phyloP scores from a whole-genome alignment of 2,113 vertebrate species.

The Merops nubicus region DNA sequence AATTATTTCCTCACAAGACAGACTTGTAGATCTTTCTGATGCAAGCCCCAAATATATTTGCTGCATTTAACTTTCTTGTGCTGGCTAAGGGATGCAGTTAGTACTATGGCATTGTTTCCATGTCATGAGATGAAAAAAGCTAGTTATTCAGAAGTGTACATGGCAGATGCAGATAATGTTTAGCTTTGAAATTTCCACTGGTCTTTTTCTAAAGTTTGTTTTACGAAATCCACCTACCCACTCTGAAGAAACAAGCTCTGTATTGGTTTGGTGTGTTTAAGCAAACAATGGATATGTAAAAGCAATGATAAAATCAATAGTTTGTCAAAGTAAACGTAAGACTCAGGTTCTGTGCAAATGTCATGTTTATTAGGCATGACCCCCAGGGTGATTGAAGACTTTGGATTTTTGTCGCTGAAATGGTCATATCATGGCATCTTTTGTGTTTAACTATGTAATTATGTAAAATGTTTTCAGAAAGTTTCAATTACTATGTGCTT shows the following conservation, averaged over 20 bases:
- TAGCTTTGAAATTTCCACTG: background rate
- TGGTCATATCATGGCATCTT: background rate
- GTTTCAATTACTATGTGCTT: background rate
- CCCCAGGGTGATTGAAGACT: background rate
- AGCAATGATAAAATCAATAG: background rate
- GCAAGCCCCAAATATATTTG: background rate
- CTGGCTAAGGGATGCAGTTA: background rate
- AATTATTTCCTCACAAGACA: background rate
- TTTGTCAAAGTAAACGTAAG: background rate
- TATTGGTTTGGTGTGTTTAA: background rate
- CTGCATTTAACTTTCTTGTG: background rate
- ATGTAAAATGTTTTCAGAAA: background rate
- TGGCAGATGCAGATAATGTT: background rate
- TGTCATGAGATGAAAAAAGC: background rate
- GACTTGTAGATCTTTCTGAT: background rate
- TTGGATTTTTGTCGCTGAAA: background rate
- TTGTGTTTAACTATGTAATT: background rate
- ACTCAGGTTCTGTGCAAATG: background rate
- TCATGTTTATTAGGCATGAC: background rate
- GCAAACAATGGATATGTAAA: background rate
- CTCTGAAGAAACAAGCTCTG: background rate
- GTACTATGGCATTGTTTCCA: background rate
- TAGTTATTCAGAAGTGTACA: background rate
- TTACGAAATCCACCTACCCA: background rate
- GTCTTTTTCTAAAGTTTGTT: background rate